Conservation (phyloP, 2,797 vertebrate species). For the Bucorvus abyssinicus region DNA sequence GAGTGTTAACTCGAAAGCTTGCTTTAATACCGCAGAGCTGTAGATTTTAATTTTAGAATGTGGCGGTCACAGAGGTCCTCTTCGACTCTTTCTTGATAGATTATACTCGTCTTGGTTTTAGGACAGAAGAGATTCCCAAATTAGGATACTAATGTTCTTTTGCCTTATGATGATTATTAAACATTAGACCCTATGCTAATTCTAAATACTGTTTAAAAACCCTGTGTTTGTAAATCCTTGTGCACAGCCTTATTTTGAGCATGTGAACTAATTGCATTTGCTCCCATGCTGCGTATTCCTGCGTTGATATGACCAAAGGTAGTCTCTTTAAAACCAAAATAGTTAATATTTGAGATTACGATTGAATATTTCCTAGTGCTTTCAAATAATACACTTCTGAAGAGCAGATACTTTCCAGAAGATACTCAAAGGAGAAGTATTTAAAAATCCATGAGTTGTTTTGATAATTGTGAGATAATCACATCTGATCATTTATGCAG, state of each 20-base stretch:
- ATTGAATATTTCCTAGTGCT: not conserved
- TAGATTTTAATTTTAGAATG: not conserved
- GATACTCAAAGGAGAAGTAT: not conserved
- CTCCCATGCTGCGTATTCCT: not conserved
- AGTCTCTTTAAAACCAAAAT: not conserved
- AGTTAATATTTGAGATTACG: not conserved
- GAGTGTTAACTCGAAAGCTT: not conserved
- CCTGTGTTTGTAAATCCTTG: not conserved
- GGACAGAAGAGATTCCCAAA: not conserved
- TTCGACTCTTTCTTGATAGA: not conserved
- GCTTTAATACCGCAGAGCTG: not conserved
- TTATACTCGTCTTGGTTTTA: not conserved
- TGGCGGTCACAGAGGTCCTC: not conserved
- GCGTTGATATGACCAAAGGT: not conserved
- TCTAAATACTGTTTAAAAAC: not conserved
- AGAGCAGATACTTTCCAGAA: not conserved
- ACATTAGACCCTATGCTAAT: not conserved
- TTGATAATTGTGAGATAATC: not conserved
- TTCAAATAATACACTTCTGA: not conserved
- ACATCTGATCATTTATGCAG: not conserved
- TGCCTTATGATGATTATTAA: not conserved
- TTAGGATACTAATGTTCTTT: not conserved
- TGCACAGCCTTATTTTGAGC: not conserved
- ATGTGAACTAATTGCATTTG: not conserved
- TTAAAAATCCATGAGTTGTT: not conserved